These are phyloP conservation scores for Anguilla megastoma DNA, from an alignment of 2,797 vertebrate species.

Conservation along the genomic window DNA sequence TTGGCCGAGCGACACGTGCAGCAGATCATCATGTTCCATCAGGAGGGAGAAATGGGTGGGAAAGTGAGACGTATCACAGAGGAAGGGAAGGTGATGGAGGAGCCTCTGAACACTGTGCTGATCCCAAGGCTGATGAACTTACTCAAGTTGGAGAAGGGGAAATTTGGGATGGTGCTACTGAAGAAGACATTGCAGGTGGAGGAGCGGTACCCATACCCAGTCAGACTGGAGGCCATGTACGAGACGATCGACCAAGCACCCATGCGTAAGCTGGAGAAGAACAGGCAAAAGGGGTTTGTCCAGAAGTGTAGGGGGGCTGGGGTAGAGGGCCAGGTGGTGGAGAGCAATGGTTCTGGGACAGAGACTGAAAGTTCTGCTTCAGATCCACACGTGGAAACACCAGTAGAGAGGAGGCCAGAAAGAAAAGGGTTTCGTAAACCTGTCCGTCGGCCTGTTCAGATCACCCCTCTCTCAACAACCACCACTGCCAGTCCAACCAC, in stretches of 20 bases:
- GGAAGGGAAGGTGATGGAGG: slow-evolving; percentile 89
- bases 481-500: slow-evolving; percentile 64
- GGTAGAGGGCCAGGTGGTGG: slow-evolving; percentile 88
- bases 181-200: slow-evolving; percentile 95
- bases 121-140: slow-evolving; percentile 92
- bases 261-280: slow-evolving; percentile 88
- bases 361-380: not conserved
- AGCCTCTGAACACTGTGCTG: slow-evolving; percentile 82
- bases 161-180: slow-evolving; percentile 95
- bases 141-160: slow-evolving; percentile 94
- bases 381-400: slow-evolving; percentile 47
- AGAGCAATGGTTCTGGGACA: slow-evolving; percentile 40
- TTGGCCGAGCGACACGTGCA: slow-evolving; percentile 92
- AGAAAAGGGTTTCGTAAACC: slow-evolving; percentile 64
- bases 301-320: slow-evolving; percentile 91
- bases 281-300: slow-evolving; percentile 93
- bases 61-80: slow-evolving; percentile 87
- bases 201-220: slow-evolving; percentile 94
- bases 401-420: slow-evolving; percentile 62
- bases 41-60: slow-evolving; percentile 87
- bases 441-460: slow-evolving; percentile 59
- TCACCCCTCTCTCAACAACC: slow-evolving; percentile 42
- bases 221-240: slow-evolving; percentile 94
- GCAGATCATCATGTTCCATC: slow-evolving; percentile 92
- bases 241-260: slow-evolving; percentile 93